Evolutionary conservation across 2,113 vertebrate species (phyloP).

Genomic region (Oryzias javanicus): DNA sequence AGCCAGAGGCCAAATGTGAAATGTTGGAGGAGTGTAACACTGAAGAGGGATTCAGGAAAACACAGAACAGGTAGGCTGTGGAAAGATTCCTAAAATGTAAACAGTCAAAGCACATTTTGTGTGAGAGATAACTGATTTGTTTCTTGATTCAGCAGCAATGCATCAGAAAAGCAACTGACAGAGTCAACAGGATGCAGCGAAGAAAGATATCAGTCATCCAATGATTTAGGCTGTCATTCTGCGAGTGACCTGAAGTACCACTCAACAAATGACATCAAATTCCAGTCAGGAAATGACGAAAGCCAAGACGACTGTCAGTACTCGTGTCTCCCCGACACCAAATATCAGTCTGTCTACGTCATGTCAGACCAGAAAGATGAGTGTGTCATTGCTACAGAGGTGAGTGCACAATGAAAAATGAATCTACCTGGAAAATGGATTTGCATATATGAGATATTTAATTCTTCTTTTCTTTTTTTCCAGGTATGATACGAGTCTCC

Average conservation of each 20-base stretch:
- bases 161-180: slow-evolving; percentile 83
- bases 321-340: slow-evolving; percentile 77
- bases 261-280: slow-evolving; percentile 65
- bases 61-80: slow-evolving; percentile 82
- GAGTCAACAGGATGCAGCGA: slow-evolving; percentile 84
- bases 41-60: slow-evolving; percentile 82
- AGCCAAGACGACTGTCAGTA: slow-evolving; percentile 52
- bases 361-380: slow-evolving; percentile 97
- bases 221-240: slow-evolving; percentile 46
- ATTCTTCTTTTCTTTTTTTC: slow-evolving; percentile 4
- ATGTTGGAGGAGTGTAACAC: slow-evolving; percentile 75
- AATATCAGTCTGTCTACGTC: slow-evolving; percentile 98
- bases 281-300: slow-evolving; percentile 49
- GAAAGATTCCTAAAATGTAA: background rate
- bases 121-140: slow-evolving; percentile 23
- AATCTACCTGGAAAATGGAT: background rate
- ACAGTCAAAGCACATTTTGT: background rate
- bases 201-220: slow-evolving; percentile 83
- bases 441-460: background rate
- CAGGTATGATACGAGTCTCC: slow-evolving; percentile 85
- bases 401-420: slow-evolving; percentile 66
- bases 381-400: slow-evolving; percentile 98
- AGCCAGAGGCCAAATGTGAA: slow-evolving; percentile 84
- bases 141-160: slow-evolving; percentile 75
- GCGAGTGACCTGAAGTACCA: slow-evolving; percentile 53